Evolutionary conservation across 2,888 invertebrate species (phyloP).

Genomic region (Drosophila pseudotakahashii): DNA sequence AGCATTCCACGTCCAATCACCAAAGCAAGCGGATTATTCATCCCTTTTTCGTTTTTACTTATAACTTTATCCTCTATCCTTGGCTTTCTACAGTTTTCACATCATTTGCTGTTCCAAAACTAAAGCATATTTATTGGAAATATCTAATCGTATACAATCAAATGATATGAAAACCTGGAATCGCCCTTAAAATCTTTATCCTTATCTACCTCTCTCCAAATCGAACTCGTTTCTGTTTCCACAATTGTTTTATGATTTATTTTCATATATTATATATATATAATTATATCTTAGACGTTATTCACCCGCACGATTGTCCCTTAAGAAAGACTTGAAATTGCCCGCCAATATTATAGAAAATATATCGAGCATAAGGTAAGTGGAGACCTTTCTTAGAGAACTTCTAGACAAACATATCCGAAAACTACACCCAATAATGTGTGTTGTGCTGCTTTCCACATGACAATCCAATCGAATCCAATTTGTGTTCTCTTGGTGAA

Average conservation of each 20-base stretch:
- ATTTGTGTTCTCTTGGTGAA: slow-evolving; percentile 3
- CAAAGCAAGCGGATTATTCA: slow-evolving; percentile 11
- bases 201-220: slow-evolving; percentile 43
- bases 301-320: slow-evolving; percentile 92
- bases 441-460: slow-evolving; percentile 13
- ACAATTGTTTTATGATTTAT: slow-evolving; percentile 50
- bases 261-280: slow-evolving; percentile 38
- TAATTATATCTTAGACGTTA: slow-evolving; percentile 88
- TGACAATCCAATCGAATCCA: background rate
- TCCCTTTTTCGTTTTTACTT: slow-evolving; percentile 2
- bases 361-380: slow-evolving; percentile 91
- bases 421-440: slow-evolving; percentile 8
- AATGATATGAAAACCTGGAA: background rate
- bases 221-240: slow-evolving; percentile 69
- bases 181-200: slow-evolving; percentile 32
- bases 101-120: background rate
- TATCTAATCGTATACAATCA: background rate
- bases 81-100: background rate
- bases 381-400: slow-evolving; percentile 48
- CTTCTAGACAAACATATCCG: slow-evolving; percentile 21
- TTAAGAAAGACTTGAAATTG: slow-evolving; percentile 92
- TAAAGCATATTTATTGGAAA: background rate
- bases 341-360: slow-evolving; percentile 92
- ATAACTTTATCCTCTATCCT: slow-evolving; percentile 1
- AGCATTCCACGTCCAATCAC: slow-evolving; percentile 28